phyloP scores from a whole-genome alignment of 2,888 invertebrate genomes.

The Drosophila infuscata region DNA sequence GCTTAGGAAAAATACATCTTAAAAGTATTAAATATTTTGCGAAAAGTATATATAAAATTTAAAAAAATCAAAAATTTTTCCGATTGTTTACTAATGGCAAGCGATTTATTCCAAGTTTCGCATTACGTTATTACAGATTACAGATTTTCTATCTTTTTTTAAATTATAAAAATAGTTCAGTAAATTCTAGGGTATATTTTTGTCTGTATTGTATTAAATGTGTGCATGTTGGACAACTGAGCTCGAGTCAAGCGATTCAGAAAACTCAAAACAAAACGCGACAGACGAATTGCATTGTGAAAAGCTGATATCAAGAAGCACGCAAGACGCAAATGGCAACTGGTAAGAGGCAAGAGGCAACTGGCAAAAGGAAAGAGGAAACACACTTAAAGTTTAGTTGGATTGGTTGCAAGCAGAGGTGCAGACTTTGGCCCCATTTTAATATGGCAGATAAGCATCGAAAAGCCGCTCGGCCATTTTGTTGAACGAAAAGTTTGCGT shows the following conservation, averaged over 20 bases:
- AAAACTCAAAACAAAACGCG: constrained; percentile 40
- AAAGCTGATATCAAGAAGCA: constrained; percentile 58
- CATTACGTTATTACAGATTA: background rate
- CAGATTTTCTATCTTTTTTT: background rate
- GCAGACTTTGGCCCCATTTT: constrained; percentile 61
- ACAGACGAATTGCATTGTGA: constrained; percentile 40
- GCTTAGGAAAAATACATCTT: background rate
- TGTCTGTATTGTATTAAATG: background rate
- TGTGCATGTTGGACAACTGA: constrained; percentile 10
- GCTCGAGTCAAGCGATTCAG: constrained; percentile 15
- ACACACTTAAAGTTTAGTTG: constrained; percentile 3
- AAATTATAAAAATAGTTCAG: background rate
- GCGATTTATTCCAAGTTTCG: background rate
- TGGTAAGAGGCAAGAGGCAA: background rate
- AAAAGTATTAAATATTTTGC: background rate
- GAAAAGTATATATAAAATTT: background rate
- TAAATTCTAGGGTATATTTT: background rate
- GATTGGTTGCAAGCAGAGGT: constrained; percentile 6
- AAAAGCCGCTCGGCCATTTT: constrained; percentile 68
- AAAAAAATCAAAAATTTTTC: background rate
- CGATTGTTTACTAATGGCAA: background rate
- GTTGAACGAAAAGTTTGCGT: constrained; percentile 68
- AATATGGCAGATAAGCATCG: constrained; percentile 67
- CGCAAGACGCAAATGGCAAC: constrained; percentile 46
- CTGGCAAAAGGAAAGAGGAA: background rate